A percentile compares a stretch with the other conserved stretches of the same genome.
Conservation (phyloP, 2,888 invertebrate species). For the Patella caerulea region DNA sequence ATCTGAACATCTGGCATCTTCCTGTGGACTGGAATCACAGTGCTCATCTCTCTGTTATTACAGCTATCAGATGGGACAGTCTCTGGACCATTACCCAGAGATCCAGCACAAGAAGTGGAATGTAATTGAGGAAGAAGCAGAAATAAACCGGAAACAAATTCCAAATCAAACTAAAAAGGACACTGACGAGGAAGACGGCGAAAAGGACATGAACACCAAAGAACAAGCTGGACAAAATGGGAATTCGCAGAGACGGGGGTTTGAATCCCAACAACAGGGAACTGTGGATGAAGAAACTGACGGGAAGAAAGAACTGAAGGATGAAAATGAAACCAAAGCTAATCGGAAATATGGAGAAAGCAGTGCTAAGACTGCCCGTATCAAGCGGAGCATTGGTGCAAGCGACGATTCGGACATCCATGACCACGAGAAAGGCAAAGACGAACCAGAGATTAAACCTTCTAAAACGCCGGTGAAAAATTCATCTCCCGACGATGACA, state of each 20-base stretch:
- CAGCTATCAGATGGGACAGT: not conserved
- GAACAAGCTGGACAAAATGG: slow-evolving; percentile 19
- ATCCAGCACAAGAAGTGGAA: too few relatives aligned
- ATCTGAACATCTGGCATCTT: too few relatives aligned
- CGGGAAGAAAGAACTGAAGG: not conserved
- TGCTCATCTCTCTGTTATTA: not conserved
- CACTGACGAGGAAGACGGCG: not conserved
- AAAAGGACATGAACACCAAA: not conserved
- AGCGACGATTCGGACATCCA: too few relatives aligned
- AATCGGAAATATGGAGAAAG: not conserved
- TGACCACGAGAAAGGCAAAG: too few relatives aligned
- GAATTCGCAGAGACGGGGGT: slow-evolving; percentile 2
- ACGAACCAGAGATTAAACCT: too few relatives aligned
- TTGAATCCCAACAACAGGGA: not conserved
- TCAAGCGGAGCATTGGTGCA: too few relatives aligned
- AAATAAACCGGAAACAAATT: not conserved
- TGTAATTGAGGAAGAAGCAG: not conserved
- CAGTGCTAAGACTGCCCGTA: too few relatives aligned
- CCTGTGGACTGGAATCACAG: not conserved
- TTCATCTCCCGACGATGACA: too few relatives aligned
- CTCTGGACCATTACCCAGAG: not conserved
- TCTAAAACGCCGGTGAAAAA: too few relatives aligned
- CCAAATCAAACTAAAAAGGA: not conserved
- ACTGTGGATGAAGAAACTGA: too few relatives aligned
- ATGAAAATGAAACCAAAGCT: slow-evolving; percentile 3